Evolutionary conservation across 2,888 invertebrate species (phyloP).

Genomic region (Philereme transversata): DNA sequence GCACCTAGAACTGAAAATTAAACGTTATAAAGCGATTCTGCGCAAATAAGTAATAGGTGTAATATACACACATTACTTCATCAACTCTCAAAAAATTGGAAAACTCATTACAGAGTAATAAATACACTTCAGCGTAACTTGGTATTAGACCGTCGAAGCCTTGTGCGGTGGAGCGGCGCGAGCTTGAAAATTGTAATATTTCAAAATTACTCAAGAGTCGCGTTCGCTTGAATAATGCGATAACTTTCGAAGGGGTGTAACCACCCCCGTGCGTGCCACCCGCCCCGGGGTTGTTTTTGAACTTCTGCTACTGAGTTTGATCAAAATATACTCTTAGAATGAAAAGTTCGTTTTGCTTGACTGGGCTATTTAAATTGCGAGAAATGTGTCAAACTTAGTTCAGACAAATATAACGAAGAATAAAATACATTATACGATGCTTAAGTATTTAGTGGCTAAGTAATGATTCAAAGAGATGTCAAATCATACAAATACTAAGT

Average conservation of each 20-base stretch:
- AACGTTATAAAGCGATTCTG: too few species aligned
- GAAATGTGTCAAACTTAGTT: neutral
- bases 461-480: too few species aligned
- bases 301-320: constrained; percentile 78
- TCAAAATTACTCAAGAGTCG: constrained; percentile 84
- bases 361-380: constrained; percentile 27
- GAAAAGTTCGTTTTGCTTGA: constrained; percentile 60
- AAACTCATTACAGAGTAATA: constrained; percentile 41
- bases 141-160: constrained; percentile 57
- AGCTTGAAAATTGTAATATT: constrained; percentile 82
- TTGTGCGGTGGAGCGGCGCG: constrained; percentile 60
- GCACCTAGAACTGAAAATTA: too few species aligned
- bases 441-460: too few species aligned
- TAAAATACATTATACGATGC: too few species aligned
- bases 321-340: constrained; percentile 73
- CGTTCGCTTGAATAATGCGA: constrained; percentile 82
- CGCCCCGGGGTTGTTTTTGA: constrained; percentile 73
- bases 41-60: too few species aligned
- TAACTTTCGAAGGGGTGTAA: constrained; percentile 70
- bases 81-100: constrained; percentile 11
- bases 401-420: too few species aligned
- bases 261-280: constrained; percentile 70
- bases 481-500: too few species aligned
- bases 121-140: constrained; percentile 49
- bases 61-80: neutral